Evolutionary conservation across 2,888 invertebrate genomes (phyloP).

Genomic region (Orchesellides sinensis): DNA sequence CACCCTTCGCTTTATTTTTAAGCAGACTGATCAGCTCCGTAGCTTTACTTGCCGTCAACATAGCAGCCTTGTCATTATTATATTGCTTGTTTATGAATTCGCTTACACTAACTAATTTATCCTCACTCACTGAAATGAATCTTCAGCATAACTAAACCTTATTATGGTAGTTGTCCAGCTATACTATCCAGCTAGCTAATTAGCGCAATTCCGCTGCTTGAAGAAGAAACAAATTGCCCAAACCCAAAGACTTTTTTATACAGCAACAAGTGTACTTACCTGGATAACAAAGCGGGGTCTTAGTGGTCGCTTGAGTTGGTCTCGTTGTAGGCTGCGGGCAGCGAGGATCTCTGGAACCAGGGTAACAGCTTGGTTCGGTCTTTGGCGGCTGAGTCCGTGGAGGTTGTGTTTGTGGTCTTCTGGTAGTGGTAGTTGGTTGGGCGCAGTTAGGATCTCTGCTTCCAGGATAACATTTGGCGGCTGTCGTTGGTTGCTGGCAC

Average conservation of each 20-base stretch:
- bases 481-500: not conserved
- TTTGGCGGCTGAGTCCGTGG: not conserved
- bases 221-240: too few species aligned
- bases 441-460: not conserved
- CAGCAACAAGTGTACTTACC: too few species aligned
- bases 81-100: not conserved
- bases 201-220: too few species aligned
- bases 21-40: not conserved
- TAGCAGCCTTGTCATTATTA: not conserved
- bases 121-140: too few species aligned
- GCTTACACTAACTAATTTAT: not conserved
- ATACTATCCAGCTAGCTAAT: too few species aligned
- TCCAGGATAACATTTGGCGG: not conserved
- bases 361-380: not conserved
- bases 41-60: not conserved
- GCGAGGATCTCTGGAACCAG: not conserved
- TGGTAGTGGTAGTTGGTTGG: slow-evolving; percentile 6
- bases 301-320: not conserved
- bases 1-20: not conserved
- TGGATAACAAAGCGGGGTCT: not conserved
- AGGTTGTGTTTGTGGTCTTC: too few species aligned
- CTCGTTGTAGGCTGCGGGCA: not conserved
- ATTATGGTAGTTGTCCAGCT: too few species aligned
- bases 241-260: too few species aligned
- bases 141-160: too few species aligned